phyloP scores from a whole-genome alignment of 2,113 vertebrate genomes.

The Eidolon helvum region DNA sequence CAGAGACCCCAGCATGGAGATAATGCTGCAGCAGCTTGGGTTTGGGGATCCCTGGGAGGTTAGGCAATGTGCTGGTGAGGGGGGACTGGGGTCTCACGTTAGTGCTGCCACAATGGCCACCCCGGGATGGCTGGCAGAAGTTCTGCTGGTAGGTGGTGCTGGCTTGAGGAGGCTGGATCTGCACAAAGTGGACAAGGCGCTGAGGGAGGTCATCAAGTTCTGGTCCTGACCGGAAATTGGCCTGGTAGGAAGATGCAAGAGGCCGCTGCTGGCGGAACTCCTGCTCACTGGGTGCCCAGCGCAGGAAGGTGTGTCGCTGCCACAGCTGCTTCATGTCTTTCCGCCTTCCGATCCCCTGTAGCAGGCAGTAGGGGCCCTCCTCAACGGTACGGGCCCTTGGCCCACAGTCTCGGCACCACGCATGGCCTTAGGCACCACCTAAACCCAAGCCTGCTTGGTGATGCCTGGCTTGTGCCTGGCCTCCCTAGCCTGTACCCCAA shows the following conservation, averaged over 20 bases:
- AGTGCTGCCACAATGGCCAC: background rate
- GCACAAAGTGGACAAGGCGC: slow-evolving; percentile 67
- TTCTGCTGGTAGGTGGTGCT: slow-evolving; percentile 77
- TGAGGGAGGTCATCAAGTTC: slow-evolving; percentile 48
- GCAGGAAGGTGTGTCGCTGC: slow-evolving; percentile 68
- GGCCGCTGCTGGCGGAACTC: slow-evolving; percentile 69
- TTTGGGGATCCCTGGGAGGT: slow-evolving; percentile 7
- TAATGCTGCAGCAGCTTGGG: slow-evolving; percentile 58
- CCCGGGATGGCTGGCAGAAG: slow-evolving; percentile 51
- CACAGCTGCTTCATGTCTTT: slow-evolving; percentile 72
- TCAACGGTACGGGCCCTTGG: slow-evolving; percentile 60
- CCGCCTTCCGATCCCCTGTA: slow-evolving; percentile 78
- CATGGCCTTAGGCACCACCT: background rate
- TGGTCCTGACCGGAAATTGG: background rate
- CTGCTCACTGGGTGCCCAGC: slow-evolving; percentile 74
- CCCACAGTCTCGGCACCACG: slow-evolving; percentile 33
- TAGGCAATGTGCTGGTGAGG: background rate
- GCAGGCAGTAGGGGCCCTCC: slow-evolving; percentile 69
- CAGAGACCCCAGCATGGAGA: slow-evolving; percentile 72
- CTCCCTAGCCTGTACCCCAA: background rate
- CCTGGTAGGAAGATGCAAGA: slow-evolving; percentile 75
- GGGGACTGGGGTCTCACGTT: background rate
- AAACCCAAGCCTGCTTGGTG: background rate
- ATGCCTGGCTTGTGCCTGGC: background rate
- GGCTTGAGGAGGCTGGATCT: background rate